Evolutionary conservation across 2,113 vertebrate species (phyloP).

Genomic region (Cyanoramphus novaezelandiae): DNA sequence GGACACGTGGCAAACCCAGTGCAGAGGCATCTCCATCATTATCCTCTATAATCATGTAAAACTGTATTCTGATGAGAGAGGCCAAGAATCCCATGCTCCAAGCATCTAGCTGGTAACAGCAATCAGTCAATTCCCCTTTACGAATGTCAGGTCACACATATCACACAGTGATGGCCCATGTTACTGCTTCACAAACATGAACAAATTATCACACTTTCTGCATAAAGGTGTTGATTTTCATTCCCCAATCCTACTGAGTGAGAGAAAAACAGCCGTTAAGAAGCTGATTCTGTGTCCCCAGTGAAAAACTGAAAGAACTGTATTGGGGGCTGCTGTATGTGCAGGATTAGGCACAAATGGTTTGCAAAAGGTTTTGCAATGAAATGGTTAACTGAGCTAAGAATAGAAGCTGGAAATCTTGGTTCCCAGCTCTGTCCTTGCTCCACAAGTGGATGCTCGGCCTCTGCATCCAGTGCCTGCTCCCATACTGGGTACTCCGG

Average conservation of each 20-base stretch:
- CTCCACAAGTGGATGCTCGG: background rate
- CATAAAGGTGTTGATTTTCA: background rate
- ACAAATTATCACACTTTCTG: background rate
- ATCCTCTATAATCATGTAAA: slow-evolving; percentile 38
- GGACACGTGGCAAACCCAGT: background rate
- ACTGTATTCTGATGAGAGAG: slow-evolving; percentile 16
- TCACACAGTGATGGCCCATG: background rate
- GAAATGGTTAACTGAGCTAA: background rate
- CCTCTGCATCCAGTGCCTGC: background rate
- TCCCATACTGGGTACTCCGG: background rate
- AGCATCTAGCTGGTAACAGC: background rate
- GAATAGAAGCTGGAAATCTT: background rate
- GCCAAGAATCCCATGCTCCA: slow-evolving; percentile 23
- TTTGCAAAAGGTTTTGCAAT: slow-evolving; percentile 13
- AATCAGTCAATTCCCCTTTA: background rate
- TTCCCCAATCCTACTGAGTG: background rate
- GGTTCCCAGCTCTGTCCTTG: accelerated
- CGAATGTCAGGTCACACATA: background rate
- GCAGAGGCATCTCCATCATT: slow-evolving; percentile 38
- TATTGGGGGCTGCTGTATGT: background rate
- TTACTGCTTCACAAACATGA: background rate
- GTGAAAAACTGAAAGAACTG: background rate
- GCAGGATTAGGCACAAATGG: slow-evolving; percentile 5
- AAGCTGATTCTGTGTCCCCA: background rate
- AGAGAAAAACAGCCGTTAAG: background rate